phyloP scores from a whole-genome alignment of 2,113 vertebrate genomes.

The Seriola aureovittata region DNA sequence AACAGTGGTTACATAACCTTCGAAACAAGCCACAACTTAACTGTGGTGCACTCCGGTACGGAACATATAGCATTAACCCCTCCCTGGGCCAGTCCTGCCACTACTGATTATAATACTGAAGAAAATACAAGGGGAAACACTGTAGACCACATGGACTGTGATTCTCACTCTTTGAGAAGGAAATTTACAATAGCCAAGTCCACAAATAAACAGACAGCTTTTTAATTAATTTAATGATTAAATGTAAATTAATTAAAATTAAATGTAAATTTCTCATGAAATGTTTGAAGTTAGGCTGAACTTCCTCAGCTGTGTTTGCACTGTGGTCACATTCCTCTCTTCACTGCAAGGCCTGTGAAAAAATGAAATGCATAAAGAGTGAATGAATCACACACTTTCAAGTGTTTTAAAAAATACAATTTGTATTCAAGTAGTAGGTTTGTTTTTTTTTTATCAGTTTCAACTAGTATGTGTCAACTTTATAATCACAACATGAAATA shows the following conservation, averaged over 20 bases:
- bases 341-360: background rate
- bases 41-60: no score
- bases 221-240: background rate
- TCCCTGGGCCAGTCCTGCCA: no score
- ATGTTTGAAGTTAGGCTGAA: background rate
- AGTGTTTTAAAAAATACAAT: conserved; percentile 2
- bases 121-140: no score
- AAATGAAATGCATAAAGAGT: background rate
- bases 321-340: background rate
- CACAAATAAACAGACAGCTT: background rate
- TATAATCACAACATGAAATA: conserved; percentile 9
- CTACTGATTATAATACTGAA: no score
- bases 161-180: background rate
- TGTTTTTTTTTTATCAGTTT: background rate
- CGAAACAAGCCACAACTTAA: no score
- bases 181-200: background rate
- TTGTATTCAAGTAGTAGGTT: background rate
- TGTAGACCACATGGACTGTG: background rate
- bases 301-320: background rate
- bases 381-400: background rate
- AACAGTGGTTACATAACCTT: no score
- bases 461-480: background rate
- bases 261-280: conserved; percentile 4
- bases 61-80: no score
- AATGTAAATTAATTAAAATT: background rate